Evolutionary conservation across 2,888 invertebrate species (phyloP).

Genomic region (Ichneumoninae sp.): DNA sequence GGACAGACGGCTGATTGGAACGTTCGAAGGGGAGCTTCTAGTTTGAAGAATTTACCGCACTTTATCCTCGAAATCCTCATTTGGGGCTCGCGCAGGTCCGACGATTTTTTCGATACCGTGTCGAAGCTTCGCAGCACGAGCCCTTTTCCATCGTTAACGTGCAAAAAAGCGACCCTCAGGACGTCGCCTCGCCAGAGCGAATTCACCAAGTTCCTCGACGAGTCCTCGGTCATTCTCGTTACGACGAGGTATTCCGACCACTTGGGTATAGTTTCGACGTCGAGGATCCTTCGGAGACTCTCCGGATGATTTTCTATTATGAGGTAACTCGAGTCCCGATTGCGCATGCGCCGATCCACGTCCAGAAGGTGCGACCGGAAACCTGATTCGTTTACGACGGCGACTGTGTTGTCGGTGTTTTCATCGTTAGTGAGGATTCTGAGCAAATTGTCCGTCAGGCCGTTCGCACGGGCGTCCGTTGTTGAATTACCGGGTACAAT

Average conservation of each 20-base stretch:
- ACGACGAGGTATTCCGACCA: slow-evolving; percentile 45
- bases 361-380: neutral
- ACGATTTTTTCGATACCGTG: neutral
- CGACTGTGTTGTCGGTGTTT: neutral
- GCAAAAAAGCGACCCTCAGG: slow-evolving; percentile 25
- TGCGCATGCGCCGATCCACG: neutral
- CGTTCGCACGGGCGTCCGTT: neutral
- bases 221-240: neutral
- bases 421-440: neutral
- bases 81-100: neutral
- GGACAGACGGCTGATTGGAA: slow-evolving; percentile 15
- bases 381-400: neutral
- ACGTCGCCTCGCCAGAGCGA: slow-evolving; percentile 2
- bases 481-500: slow-evolving; percentile 13
- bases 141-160: neutral
- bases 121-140: slow-evolving; percentile 7
- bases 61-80: neutral
- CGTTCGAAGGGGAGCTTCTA: neutral
- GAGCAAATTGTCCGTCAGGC: neutral
- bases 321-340: slow-evolving; percentile 26
- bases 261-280: neutral
- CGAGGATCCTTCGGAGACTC: slow-evolving; percentile 5
- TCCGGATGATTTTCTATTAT: slow-evolving; percentile 18
- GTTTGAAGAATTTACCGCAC: neutral
- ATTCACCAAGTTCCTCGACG: neutral